Conservation (phyloP, 2,888 invertebrate genomes). For the Andrena trimmerana region DNA sequence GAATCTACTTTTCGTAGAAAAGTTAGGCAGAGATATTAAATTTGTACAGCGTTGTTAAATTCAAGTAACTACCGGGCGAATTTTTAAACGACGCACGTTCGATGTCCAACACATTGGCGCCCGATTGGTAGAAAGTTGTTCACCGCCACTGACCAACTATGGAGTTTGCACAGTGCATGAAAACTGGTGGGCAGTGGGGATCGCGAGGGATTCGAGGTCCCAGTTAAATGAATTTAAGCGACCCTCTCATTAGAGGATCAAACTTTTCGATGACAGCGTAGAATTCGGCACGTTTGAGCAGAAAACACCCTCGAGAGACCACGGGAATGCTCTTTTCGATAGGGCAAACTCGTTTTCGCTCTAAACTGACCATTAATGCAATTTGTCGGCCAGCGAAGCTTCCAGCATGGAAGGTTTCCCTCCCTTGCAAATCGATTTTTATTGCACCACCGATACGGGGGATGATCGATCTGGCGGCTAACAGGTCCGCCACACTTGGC, state of each 20-base stretch:
- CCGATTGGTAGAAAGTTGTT: slow-evolving; percentile 8
- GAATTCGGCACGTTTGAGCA: slow-evolving; percentile 28
- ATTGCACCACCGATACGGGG: too few species aligned
- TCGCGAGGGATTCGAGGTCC: slow-evolving; percentile 28
- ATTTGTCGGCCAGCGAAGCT: too few species aligned
- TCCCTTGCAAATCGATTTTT: too few species aligned
- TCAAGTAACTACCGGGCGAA: not conserved
- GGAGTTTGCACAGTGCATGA: slow-evolving; percentile 22
- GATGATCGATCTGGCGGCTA: too few species aligned
- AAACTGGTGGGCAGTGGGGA: slow-evolving; percentile 12
- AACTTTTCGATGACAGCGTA: slow-evolving; percentile 36
- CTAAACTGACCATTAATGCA: too few species aligned
- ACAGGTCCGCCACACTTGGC: too few species aligned
- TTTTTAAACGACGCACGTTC: not conserved
- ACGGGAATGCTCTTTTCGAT: not conserved
- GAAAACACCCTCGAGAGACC: slow-evolving; percentile 32
- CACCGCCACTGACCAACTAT: not conserved
- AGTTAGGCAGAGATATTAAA: too few species aligned
- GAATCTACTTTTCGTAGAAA: too few species aligned
- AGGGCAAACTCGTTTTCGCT: too few species aligned
- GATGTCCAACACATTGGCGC: not conserved
- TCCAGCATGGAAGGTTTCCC: too few species aligned
- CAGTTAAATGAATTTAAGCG: slow-evolving; percentile 49
- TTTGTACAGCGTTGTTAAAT: too few species aligned
- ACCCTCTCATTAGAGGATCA: slow-evolving; percentile 28